Evolutionary conservation across 2,888 invertebrate species (phyloP).

Genomic region (Drosophila kuntzei): DNA sequence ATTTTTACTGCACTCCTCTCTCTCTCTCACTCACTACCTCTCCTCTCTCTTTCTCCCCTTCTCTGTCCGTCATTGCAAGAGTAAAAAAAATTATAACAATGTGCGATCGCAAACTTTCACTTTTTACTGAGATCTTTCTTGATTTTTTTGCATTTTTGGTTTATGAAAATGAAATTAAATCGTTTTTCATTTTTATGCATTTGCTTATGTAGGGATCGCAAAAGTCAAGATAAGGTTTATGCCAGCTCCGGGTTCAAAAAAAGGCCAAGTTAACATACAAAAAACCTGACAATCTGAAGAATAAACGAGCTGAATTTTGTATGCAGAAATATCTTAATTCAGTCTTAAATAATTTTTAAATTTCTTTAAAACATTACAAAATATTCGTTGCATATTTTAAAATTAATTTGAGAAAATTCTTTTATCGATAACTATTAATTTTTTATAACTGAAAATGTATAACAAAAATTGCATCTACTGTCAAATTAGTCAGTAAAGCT

Average conservation of each 20-base stretch:
- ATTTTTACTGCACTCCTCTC: slow-evolving; percentile 41
- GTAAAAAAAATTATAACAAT: slow-evolving; percentile 72
- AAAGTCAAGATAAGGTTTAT: slow-evolving; percentile 41
- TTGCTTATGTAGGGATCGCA: slow-evolving; percentile 13
- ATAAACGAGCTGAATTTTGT: slow-evolving; percentile 7
- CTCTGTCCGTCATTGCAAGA: slow-evolving; percentile 14
- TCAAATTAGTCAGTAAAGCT: neutral
- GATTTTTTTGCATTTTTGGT: slow-evolving; percentile 7
- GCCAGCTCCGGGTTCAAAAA: slow-evolving; percentile 52
- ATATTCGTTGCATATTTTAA: neutral
- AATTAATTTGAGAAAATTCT: neutral
- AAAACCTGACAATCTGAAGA: neutral
- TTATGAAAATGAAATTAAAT: slow-evolving; percentile 74
- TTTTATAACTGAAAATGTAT: neutral
- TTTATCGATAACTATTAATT: too few species aligned
- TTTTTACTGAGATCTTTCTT: slow-evolving; percentile 51
- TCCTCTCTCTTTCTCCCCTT: neutral
- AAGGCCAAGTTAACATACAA: slow-evolving; percentile 6
- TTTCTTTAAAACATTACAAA: neutral
- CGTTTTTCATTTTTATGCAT: slow-evolving; percentile 74
- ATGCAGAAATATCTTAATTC: neutral
- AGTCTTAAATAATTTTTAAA: neutral
- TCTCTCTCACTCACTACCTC: slow-evolving; percentile 5
- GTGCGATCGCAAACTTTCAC: slow-evolving; percentile 68
- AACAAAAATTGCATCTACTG: neutral